Evolutionary conservation across 53 echinoderm and acorn worm genomes (phyloP).

Genomic region (Holothuria leucospilota): DNA sequence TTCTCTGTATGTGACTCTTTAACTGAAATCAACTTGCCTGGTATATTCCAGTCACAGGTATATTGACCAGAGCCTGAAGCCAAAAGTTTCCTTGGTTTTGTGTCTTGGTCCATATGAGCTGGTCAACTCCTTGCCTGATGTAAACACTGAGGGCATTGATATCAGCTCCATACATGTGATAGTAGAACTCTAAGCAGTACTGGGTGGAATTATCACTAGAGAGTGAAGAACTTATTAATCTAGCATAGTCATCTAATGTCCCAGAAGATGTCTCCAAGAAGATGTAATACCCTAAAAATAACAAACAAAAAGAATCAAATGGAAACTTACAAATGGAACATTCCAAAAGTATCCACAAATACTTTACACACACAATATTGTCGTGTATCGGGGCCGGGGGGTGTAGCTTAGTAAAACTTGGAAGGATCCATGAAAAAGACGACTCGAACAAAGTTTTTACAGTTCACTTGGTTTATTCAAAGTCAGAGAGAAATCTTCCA

Average conservation of each 20-base stretch:
- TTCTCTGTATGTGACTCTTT: no score
- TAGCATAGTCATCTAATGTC: constrained; percentile 46
- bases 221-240: constrained; percentile 48
- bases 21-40: neutral
- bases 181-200: constrained; percentile 84
- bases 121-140: neutral
- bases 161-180: constrained; percentile 84
- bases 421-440: no score
- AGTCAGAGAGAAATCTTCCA: no score
- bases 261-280: constrained; percentile 68
- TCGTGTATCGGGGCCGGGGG: no score
- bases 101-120: constrained; percentile 23
- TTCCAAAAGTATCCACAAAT: no score
- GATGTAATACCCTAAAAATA: constrained; percentile 68
- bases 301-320: neutral
- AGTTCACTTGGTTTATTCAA: no score
- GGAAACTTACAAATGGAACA: neutral
- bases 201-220: constrained; percentile 22
- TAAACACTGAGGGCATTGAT: constrained; percentile 68
- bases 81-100: constrained; percentile 19
- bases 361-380: no score
- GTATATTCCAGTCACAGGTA: constrained; percentile 4
- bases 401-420: no score
- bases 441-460: no score
- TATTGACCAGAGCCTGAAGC: constrained; percentile 15